These are phyloP conservation scores for Palythoa heliodiscus DNA, from an alignment of 92 coral and sea anemone species.

Conservation along the genomic window DNA sequence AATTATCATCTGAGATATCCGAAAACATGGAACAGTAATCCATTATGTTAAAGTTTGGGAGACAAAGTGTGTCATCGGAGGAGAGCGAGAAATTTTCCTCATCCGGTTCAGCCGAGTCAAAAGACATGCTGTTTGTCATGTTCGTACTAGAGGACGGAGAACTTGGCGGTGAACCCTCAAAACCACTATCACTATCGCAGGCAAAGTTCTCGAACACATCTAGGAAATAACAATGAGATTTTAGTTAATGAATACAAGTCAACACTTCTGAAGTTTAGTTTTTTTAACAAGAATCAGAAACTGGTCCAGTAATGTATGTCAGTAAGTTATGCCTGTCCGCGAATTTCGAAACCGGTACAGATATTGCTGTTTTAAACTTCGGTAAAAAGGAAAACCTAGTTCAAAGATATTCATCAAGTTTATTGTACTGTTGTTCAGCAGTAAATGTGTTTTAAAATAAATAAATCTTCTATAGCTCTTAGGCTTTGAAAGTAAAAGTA, in stretches of 20 bases:
- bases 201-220: not conserved
- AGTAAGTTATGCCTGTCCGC: too few species aligned
- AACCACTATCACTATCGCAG: conserved; percentile 19
- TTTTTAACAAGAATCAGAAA: not conserved
- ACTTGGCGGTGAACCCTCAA: not conserved
- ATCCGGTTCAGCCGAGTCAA: not conserved
- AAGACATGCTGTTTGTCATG: not conserved
- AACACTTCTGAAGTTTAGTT: not conserved
- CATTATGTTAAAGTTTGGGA: not conserved
- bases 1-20: not conserved
- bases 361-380: not conserved
- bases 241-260: not conserved
- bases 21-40: not conserved
- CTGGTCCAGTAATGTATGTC: too few species aligned
- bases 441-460: not conserved
- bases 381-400: not conserved
- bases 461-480: too few species aligned
- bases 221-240: not conserved
- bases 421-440: not conserved
- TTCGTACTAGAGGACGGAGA: not conserved
- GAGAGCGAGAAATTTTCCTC: not conserved
- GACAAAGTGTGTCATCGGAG: not conserved
- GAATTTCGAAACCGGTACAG: not conserved
- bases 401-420: not conserved
- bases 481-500: not conserved